These are phyloP conservation scores for Clepsis dumicolana DNA, from an alignment of 2,888 invertebrate genomes.

Conservation along the genomic window DNA sequence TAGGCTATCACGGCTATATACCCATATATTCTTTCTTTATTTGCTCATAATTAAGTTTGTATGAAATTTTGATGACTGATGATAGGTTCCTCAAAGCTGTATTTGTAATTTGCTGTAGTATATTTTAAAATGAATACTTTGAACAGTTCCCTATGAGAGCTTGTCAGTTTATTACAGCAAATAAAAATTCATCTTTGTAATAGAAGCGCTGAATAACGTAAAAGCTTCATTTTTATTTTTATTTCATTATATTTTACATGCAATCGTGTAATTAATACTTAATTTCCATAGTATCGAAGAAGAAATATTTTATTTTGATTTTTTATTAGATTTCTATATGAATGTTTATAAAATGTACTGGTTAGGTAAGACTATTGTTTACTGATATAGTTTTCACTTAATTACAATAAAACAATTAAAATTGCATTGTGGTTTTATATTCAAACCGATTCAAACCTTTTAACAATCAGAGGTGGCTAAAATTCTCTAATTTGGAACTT, in stretches of 20 bases:
- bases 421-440: constrained; percentile 4
- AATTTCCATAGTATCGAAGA: neutral
- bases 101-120: neutral
- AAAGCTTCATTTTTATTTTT: neutral
- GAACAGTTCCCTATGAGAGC: neutral
- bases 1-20: no score
- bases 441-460: neutral
- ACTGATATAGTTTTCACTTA: constrained; percentile 18
- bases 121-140: neutral
- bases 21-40: neutral
- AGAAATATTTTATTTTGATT: neutral
- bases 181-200: neutral
- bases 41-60: neutral
- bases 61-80: neutral
- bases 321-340: constrained; percentile 6
- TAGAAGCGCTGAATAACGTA: neutral
- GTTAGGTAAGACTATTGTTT: constrained; percentile 8
- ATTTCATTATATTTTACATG: neutral
- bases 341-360: constrained; percentile 19
- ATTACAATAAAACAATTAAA: constrained; percentile 12
- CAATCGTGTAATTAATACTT: neutral
- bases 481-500: no score
- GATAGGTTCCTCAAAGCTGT: neutral
- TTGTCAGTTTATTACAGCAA: neutral
- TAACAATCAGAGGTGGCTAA: neutral